Percentiles rank a stretch among this genome's conserved stretches.
Evolutionary conservation across 2,113 vertebrate species (phyloP).

Genomic region (Typhlomys cinereus): DNA sequence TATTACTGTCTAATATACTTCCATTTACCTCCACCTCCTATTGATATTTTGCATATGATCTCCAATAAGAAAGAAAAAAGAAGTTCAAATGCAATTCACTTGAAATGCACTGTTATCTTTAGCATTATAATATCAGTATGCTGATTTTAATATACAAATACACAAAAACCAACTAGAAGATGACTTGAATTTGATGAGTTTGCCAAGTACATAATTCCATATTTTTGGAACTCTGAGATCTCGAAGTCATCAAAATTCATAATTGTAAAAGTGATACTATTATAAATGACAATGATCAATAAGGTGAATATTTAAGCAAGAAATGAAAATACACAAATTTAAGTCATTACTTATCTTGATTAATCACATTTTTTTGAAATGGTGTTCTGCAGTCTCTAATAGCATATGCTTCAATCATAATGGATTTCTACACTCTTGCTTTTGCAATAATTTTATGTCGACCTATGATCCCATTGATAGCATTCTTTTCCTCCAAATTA

Average conservation of each 20-base stretch:
- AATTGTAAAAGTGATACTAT: not conserved
- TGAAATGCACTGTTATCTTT: not conserved
- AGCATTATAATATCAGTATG: too few species aligned
- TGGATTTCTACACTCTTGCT: slow-evolving; percentile 1
- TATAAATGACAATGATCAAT: not conserved
- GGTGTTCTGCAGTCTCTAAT: not conserved
- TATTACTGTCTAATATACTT: not conserved
- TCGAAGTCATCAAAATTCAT: not conserved
- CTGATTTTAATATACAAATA: not conserved
- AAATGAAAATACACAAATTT: not conserved
- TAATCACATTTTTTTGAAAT: not conserved
- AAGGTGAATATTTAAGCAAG: not conserved
- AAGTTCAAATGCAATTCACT: not conserved
- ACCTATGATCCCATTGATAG: slow-evolving; percentile 12
- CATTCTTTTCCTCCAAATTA: slow-evolving; percentile 47
- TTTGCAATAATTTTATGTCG: slow-evolving; percentile 22
- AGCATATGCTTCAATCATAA: not conserved
- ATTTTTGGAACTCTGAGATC: not conserved
- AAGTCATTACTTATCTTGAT: not conserved
- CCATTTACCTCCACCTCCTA: not conserved
- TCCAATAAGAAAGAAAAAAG: not conserved
- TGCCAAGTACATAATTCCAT: not conserved
- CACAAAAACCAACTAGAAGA: not conserved
- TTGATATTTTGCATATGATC: not conserved
- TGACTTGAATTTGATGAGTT: not conserved